Percentiles rank a stretch among this genome's conserved stretches.
Conservation (phyloP, 2,797 vertebrate genomes). For the Rhodeus uyekii region DNA sequence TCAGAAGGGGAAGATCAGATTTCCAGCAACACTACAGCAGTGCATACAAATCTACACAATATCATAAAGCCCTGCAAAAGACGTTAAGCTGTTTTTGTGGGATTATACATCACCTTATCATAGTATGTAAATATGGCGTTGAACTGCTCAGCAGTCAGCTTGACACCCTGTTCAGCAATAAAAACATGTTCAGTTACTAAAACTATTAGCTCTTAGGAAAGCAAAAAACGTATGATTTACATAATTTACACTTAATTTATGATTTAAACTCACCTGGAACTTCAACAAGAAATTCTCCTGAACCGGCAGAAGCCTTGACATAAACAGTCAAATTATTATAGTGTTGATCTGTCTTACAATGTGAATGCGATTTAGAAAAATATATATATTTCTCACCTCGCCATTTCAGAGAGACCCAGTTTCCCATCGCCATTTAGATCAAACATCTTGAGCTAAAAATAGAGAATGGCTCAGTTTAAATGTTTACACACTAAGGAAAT, state of each 20-base stretch:
- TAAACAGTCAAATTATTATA: background rate
- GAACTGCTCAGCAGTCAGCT: slow-evolving; percentile 86
- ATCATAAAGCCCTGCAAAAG: slow-evolving; percentile 5
- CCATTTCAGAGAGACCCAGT: slow-evolving; percentile 96
- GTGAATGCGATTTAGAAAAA: background rate
- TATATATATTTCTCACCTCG: slow-evolving; percentile 79
- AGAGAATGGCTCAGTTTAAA: slow-evolving; percentile 69
- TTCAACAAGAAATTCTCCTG: slow-evolving; percentile 87
- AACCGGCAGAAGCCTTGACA: slow-evolving; percentile 86
- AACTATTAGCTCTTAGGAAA: too few relatives aligned
- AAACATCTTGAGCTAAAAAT: slow-evolving; percentile 94
- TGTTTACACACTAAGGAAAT: background rate
- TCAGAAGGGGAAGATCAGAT: slow-evolving; percentile 51
- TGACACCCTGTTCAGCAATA: slow-evolving; percentile 82
- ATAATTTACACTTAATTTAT: too few relatives aligned
- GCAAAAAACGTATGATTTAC: too few relatives aligned
- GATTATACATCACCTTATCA: slow-evolving; percentile 84
- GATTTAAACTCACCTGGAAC: slow-evolving; percentile 73
- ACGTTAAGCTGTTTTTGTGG: background rate
- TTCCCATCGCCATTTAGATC: slow-evolving; percentile 96
- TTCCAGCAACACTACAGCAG: slow-evolving; percentile 28
- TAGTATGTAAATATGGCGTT: slow-evolving; percentile 91
- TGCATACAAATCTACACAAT: background rate
- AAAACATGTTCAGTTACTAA: slow-evolving; percentile 18
- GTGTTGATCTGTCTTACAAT: background rate